These are phyloP conservation scores for Spinibarbus caldwelli DNA, from an alignment of 2,797 vertebrate genomes.

Conservation along the genomic window DNA sequence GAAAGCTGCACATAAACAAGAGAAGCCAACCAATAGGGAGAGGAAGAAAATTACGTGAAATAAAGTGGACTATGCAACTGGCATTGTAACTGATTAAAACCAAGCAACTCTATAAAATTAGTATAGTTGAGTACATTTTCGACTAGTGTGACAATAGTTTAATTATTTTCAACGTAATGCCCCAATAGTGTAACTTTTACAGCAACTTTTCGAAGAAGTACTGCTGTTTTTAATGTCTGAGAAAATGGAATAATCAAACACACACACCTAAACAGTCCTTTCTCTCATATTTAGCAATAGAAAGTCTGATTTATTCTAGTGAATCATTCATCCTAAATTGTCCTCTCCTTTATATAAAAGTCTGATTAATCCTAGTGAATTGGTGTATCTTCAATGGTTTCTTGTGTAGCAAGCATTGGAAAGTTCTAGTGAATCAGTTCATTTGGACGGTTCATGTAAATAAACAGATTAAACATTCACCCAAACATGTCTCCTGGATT, in stretches of 20 bases:
- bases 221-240: no score
- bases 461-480: neutral
- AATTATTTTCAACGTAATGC: neutral
- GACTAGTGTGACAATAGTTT: neutral
- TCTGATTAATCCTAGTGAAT: neutral
- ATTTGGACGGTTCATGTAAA: neutral
- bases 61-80: neutral
- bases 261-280: neutral
- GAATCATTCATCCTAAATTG: neutral
- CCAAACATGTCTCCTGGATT: no score
- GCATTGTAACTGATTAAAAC: neutral
- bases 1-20: slow-evolving; percentile 10
- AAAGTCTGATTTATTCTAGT: neutral
- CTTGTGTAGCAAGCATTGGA: no score
- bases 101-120: neutral
- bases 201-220: no score
- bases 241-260: neutral
- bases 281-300: neutral
- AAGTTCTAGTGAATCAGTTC: neutral
- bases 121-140: neutral
- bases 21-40: neutral
- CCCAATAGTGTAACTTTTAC: neutral
- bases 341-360: neutral
- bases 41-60: neutral
- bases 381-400: no score